A percentile compares a stretch with the other conserved stretches of the same genome.
phyloP scores from a whole-genome alignment of 2,797 vertebrate species.

The Anas georgica region DNA sequence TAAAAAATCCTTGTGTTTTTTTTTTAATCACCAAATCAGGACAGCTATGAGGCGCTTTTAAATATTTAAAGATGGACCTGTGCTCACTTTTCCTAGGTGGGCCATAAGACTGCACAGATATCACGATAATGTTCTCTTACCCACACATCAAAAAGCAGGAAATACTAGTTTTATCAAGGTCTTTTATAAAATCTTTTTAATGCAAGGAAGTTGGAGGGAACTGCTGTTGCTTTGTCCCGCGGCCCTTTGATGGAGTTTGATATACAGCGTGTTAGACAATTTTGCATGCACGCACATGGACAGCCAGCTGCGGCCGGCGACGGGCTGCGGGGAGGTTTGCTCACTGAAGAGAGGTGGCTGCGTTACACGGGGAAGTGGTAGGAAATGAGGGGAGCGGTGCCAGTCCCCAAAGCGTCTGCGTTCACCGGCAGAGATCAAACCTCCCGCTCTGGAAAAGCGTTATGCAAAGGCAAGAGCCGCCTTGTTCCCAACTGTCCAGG shows the following conservation, averaged over 20 bases:
- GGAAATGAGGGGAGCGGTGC: slow-evolving; percentile 25
- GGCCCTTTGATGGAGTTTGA: slow-evolving; percentile 70
- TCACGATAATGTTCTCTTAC: background rate
- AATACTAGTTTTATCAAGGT: slow-evolving; percentile 77
- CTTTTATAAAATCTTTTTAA: slow-evolving; percentile 69
- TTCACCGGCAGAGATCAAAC: background rate
- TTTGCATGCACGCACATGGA: slow-evolving; percentile 18
- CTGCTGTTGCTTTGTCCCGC: slow-evolving; percentile 40
- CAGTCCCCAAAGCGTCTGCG: background rate
- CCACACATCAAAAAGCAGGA: slow-evolving; percentile 80
- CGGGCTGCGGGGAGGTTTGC: background rate
- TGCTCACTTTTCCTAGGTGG: background rate
- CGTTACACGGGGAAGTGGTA: background rate
- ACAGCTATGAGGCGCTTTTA: background rate
- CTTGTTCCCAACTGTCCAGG: background rate
- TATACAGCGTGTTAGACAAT: slow-evolving; percentile 11
- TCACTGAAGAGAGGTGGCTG: background rate
- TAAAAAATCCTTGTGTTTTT: background rate
- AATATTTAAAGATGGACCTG: background rate
- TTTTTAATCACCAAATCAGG: background rate
- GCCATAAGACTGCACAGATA: background rate
- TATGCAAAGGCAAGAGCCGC: background rate
- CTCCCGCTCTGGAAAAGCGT: fast-evolving
- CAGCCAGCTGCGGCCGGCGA: slow-evolving; percentile 70
- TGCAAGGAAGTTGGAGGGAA: slow-evolving; percentile 72